Evolutionary conservation across 1,140 invertebrate genomes (phyloP).

Genomic region (Lanistes nyassanus): DNA sequence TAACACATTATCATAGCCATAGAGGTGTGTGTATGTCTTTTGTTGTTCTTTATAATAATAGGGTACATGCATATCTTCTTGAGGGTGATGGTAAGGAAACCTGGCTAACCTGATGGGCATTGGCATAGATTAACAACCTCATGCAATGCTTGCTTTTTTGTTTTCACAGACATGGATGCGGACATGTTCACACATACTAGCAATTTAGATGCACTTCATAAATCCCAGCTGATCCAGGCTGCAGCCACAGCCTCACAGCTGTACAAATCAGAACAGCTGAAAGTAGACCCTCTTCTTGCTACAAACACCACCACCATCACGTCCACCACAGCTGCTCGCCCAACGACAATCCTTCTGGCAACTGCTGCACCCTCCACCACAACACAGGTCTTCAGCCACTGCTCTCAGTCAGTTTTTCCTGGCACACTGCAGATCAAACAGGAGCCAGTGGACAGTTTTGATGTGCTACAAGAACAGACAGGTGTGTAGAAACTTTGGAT

Average conservation of each 20-base stretch:
- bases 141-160: constrained; percentile 23
- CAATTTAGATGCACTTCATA: constrained; percentile 48
- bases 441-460: constrained; percentile 31
- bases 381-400: constrained; percentile 26
- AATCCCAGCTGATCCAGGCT: constrained; percentile 26
- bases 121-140: too few relatives aligned
- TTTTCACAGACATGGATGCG: constrained; percentile 53
- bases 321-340: constrained; percentile 35
- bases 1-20: too few relatives aligned
- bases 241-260: constrained; percentile 13
- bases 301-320: constrained; percentile 35
- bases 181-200: constrained; percentile 47
- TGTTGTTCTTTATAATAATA: too few relatives aligned
- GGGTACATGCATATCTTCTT: too few relatives aligned
- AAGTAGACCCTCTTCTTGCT: constrained; percentile 32
- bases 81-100: too few relatives aligned
- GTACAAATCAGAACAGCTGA: constrained; percentile 28
- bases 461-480: constrained; percentile 48
- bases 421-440: constrained; percentile 39
- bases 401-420: constrained; percentile 34
- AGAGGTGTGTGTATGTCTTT: too few relatives aligned
- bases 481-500: constrained; percentile 8
- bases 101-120: too few relatives aligned
- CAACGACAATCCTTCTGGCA: constrained; percentile 54
- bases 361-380: constrained; percentile 36